Evolutionary conservation across 2,113 vertebrate genomes (phyloP), one percentile per base, ranked within the genome.

Genomic region (Melanerpes formicivorus): DNA sequence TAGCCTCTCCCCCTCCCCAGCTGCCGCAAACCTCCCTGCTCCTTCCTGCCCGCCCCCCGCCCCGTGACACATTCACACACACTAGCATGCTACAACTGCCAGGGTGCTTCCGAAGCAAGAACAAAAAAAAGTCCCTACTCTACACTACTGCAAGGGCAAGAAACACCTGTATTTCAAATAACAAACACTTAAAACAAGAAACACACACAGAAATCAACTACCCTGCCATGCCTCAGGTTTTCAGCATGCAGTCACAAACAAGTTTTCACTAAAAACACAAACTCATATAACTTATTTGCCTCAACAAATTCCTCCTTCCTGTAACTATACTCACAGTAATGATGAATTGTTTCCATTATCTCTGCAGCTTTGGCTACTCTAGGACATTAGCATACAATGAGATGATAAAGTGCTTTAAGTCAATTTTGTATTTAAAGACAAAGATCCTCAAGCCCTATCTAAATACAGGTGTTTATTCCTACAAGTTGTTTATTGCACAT

Each of bases 41-140:
- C 70, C 70, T 93, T 82, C 90, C 95, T 95, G 95, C 93, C 96
- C 30, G 10, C 40, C 14, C 82, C 89, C 95, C 11, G 10, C 32
- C 94, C 92, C 64, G 69, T 88, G 65, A 25, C 9, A 44, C 62
- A 66, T 18, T 34, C 67, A 34, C 60, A 32, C 60, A 66, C 29
- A 9, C 59, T 59, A 32, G 58, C 58, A 76, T 12, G 65, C 66
- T 76, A 78, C 5, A 14, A 74, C 60, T 62, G 22, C 62, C 65
- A 27, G 26, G 63, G 44, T 1, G 0, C 71, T 90, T 75, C 71
- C 30, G 42, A 80, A 80, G 60, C 42, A 89, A 56, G 48, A 54
- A 56, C 62, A 88, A 34, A 65, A 44, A 11, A 6, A 16, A 0
- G 13, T 29, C 71, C 6, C 63, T 46, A 15, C 18, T 71, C 50